Conservation (phyloP, 2,113 vertebrate genomes). For the Hemibagrus wyckioides region DNA sequence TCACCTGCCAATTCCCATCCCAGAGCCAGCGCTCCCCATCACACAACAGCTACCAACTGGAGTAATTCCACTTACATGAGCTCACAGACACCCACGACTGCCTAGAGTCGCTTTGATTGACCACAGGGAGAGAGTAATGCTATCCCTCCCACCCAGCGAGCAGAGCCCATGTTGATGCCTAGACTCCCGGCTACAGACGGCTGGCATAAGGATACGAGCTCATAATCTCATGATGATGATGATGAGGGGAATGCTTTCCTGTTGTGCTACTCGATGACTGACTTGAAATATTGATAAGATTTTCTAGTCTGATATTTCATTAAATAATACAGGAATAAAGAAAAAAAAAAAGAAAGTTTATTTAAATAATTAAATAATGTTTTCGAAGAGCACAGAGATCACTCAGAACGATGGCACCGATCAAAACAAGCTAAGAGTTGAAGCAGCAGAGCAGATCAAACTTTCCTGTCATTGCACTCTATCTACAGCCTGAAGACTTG, state of each 20-base stretch:
- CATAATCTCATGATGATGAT: background rate
- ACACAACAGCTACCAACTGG: background rate
- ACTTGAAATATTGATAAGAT: background rate
- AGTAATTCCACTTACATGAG: background rate
- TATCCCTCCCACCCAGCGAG: background rate
- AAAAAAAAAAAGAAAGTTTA: background rate
- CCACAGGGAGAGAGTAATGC: background rate
- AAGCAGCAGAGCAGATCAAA: background rate
- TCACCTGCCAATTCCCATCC: background rate
- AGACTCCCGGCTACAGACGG: background rate
- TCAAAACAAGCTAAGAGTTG: background rate
- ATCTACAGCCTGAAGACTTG: background rate
- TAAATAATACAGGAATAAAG: background rate
- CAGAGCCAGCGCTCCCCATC: background rate
- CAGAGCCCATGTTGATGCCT: background rate
- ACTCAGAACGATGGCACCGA: background rate
- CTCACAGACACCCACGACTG: background rate
- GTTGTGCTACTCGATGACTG: background rate
- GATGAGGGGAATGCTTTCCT: background rate
- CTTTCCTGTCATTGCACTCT: background rate
- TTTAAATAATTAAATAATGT: background rate
- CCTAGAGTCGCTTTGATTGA: background rate
- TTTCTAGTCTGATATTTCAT: background rate
- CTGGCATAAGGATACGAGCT: background rate
- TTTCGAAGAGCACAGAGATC: background rate